Evolutionary conservation across 2,113 vertebrate genomes (phyloP), one percentile per base, ranked within the genome.

Genomic region (Sapayoa aenigma): DNA sequence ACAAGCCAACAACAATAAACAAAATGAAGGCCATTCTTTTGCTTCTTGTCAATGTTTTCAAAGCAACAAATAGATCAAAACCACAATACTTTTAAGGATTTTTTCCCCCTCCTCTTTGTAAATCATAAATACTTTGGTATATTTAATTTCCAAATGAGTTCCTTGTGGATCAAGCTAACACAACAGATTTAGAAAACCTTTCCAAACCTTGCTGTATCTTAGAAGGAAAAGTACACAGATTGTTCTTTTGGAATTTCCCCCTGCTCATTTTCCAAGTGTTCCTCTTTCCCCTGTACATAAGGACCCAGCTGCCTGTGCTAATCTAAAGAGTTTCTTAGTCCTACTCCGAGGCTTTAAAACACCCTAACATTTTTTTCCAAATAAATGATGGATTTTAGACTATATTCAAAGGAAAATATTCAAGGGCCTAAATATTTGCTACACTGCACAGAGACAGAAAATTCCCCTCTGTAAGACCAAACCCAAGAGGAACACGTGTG

Each of bases 41-140:
- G 92, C 72, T 63, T 95, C 96, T 84, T 92, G 94, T 93, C 96
- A 97, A 89, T 97, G 95, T 96, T 97, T 96, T 96, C 88, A 86
- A 31, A 95, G 75, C 0, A 12, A 93, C 90, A 91, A 95, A 97
- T 42, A 92, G 80, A 96, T 97, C 89, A 95, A 97, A 97, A 53
- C 46, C 27, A 59, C 89, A 83, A 75, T 93, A 83, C 62, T 91
- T 92, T 84, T 58, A 87, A 62, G 73, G 66, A 17, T 95, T 89
- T 91, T 71, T 71, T 55, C 76, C 62, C 75, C 59, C 62, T 75
- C 59, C 65, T 72, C 60, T 87, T 75, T 44, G 76, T 84, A 96
- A 94, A 95, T 85, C 77, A 80, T 91, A 95, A 95, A 85, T 92
- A 50, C 53, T 86, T 92, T 67, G 75, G 77, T 76, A 79, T 93